Base-by-base conservation (phyloP, 2,797 vertebrate genomes). In the Enteromius anoplus region DNA sequence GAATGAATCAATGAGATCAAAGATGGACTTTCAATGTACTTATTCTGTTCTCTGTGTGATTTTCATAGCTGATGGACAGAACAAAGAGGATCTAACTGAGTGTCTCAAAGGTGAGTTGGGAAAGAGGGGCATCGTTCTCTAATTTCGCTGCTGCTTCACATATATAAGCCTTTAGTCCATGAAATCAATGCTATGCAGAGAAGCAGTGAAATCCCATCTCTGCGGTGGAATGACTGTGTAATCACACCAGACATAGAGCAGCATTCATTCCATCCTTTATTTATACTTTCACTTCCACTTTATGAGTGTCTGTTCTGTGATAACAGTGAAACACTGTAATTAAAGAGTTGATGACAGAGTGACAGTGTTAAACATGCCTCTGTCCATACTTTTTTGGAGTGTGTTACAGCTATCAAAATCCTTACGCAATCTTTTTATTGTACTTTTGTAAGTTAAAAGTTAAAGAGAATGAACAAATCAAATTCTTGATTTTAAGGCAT, bases 91-190 rank as follows among this genome's bases (percentile, higher is more conserved):
- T 42, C 34, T 42, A 34, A 17, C 21, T 60, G 3, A 60, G 40
- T 75, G 73, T 60, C 6, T 40, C 73, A 60, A 23, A 42, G 73
- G 73, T 75, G 53, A 75, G 73, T 75, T 15, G 58, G 10, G 15
- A 58, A 23, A 7, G 21, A 73, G 32, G 47, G 8, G 7, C 45
- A 15, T 51, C 17, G 11, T 26, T 51, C 47, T n/a, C 12, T 0
- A 34, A 3, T 53, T 34, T 37, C 0, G 14, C 34, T 73, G 49
- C 17, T 75, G 19, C 32, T 47, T 32, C 23, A 45, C 6, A 26
- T 4, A 45, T 45, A 45, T 70, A n/a, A 15, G 0, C 5, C 21
- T 55, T 55, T n/a, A n/a, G 3, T 23, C 17, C 64, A 21, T 32
- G 26, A 37, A n/a, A 68, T 12, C 11, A 23, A 8, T 15, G 12